These are phyloP conservation scores for Ophioninae sp. DNA, from an alignment of 2,888 invertebrate genomes.

Conservation along the genomic window DNA sequence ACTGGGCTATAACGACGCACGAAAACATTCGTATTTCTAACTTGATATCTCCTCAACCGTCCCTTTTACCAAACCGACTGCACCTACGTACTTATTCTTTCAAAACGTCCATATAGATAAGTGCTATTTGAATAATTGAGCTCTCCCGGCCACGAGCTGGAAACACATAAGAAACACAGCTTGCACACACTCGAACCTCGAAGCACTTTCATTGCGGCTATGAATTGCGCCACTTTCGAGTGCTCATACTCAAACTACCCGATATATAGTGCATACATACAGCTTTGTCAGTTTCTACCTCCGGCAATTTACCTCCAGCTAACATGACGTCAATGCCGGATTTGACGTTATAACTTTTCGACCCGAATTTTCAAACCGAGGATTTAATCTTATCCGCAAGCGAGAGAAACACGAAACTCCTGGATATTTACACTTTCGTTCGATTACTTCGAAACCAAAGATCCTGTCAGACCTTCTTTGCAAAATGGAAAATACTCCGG, in stretches of 20 bases:
- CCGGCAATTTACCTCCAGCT: slow-evolving; percentile 11
- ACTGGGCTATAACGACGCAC: neutral
- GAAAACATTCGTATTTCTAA: neutral
- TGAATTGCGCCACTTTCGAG: slow-evolving; percentile 33
- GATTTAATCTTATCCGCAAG: slow-evolving; percentile 12
- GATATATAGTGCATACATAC: slow-evolving; percentile 23
- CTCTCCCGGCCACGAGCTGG: slow-evolving; percentile 1
- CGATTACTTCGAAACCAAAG: too few relatives aligned
- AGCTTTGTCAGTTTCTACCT: slow-evolving; percentile 10
- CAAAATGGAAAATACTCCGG: neutral
- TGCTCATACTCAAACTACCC: slow-evolving; percentile 3
- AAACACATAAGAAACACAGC: slow-evolving; percentile 23
- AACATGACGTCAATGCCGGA: slow-evolving; percentile 59
- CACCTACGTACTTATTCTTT: slow-evolving; percentile 2
- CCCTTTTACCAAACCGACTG: slow-evolving; percentile 1
- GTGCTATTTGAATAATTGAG: slow-evolving; percentile 27
- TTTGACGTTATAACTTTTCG: slow-evolving; percentile 52
- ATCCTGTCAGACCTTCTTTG: neutral
- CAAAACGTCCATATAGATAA: slow-evolving; percentile 6
- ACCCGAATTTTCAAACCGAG: slow-evolving; percentile 33
- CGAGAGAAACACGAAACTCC: neutral
- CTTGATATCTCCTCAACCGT: neutral
- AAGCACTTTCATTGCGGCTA: neutral
- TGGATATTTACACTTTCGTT: neutral
- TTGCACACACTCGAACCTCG: neutral